Evolutionary conservation across 2,113 vertebrate species (phyloP).

Genomic region (Xiphophorus hellerii): DNA sequence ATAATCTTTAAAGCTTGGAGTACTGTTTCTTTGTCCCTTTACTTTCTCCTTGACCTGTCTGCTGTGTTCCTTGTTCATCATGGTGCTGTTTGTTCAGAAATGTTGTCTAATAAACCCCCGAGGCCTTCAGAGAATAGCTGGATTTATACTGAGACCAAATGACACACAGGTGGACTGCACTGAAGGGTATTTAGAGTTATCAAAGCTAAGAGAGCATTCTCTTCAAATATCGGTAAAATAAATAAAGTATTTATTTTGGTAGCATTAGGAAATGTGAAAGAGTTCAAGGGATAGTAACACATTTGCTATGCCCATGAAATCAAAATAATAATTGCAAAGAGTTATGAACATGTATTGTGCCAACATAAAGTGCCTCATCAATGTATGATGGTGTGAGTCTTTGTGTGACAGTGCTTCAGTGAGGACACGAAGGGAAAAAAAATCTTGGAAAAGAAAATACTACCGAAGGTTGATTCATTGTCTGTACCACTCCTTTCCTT

Average conservation of each 20-base stretch:
- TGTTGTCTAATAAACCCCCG: neutral
- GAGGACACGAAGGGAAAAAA: constrained; percentile 1
- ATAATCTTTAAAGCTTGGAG: no score
- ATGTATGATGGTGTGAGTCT: neutral
- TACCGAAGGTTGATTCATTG: constrained; percentile 40
- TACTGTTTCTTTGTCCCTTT: no score
- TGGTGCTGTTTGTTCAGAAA: neutral
- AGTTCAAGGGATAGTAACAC: neutral
- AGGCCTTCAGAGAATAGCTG: neutral
- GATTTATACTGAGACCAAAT: neutral
- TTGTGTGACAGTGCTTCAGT: neutral
- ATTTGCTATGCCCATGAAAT: neutral
- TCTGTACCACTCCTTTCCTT: constrained; percentile 50
- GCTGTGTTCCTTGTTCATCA: neutral
- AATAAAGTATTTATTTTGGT: neutral
- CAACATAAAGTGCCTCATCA: neutral
- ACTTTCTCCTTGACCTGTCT: neutral
- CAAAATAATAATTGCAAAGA: neutral
- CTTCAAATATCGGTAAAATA: neutral
- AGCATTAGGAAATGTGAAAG: neutral
- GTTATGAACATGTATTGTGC: neutral
- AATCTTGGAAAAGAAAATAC: constrained; percentile 34
- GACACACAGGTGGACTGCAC: no score
- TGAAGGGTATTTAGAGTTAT: neutral
- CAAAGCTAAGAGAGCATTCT: neutral